phyloP scores from a whole-genome alignment of 2,113 vertebrate genomes.

The Oncorhynchus keta region DNA sequence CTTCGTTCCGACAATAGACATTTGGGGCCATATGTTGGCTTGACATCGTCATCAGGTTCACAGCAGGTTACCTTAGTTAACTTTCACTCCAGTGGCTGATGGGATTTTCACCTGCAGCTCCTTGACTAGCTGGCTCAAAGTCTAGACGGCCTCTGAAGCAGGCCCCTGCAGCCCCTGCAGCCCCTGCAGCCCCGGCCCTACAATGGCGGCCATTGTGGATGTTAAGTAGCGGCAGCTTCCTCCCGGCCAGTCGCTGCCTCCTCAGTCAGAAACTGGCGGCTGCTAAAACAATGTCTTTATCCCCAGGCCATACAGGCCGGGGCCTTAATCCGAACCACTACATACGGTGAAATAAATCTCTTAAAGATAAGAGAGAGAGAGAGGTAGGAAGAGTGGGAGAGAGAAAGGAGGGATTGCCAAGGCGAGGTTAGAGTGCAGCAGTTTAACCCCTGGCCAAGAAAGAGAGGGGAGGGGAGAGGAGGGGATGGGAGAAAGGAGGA shows the following conservation, averaged over 20 bases:
- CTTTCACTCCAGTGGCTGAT: slow-evolving; percentile 96
- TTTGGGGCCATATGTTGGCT: slow-evolving; percentile 93
- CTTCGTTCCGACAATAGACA: slow-evolving; percentile 86
- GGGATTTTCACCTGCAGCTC: slow-evolving; percentile 87
- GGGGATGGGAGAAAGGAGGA: slow-evolving; percentile 62
- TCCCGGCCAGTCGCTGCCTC: slow-evolving; percentile 81
- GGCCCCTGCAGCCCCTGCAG: slow-evolving; percentile 69
- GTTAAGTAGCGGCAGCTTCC: slow-evolving; percentile 88
- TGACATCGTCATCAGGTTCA: slow-evolving; percentile 98
- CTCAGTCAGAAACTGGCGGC: slow-evolving; percentile 74
- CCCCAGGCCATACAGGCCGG: slow-evolving; percentile 72
- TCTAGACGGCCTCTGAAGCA: slow-evolving; percentile 82
- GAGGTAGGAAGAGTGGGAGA: slow-evolving; percentile 43
- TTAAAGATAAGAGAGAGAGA: slow-evolving; percentile 64
- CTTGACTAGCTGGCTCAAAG: slow-evolving; percentile 84
- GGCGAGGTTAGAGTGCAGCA: slow-evolving; percentile 90
- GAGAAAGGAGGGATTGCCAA: slow-evolving; percentile 68
- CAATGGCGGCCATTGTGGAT: slow-evolving; percentile 86
- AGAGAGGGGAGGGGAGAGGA: slow-evolving; percentile 62
- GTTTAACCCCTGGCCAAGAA: slow-evolving; percentile 93
- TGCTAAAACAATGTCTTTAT: slow-evolving; percentile 91
- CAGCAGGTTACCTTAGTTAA: slow-evolving; percentile 93
- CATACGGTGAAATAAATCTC: slow-evolving; percentile 90
- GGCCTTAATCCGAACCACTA: slow-evolving; percentile 84
- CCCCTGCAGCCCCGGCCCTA: slow-evolving; percentile 71